Evolutionary conservation across 2,113 vertebrate species (phyloP), one percentile per base, ranked within the genome.

Genomic region (Vulpes ferrilata): DNA sequence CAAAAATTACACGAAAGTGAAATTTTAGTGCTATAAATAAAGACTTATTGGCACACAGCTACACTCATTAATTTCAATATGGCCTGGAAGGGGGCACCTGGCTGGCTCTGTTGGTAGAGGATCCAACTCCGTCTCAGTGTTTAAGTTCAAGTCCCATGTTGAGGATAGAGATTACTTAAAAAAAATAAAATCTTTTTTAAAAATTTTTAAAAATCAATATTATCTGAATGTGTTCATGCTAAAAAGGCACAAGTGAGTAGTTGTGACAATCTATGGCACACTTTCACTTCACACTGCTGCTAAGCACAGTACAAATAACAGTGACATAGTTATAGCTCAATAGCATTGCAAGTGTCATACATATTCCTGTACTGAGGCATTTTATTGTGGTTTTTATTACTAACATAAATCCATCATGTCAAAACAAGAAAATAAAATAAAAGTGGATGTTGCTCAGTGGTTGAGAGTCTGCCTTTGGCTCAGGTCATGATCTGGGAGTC

Each of bases 1-100:
- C 69, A 64, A 64, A 90, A 93, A 67, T 62, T 86, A 80, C 17
- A 81, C 32, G 78, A 73, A 94, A 87, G n/a, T 88, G 32, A 94
- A 74, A 35, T 53, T 60, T 60, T 82, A 65, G 13, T 83, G 27
- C 55, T 25, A 78, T 73, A 71, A 93, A 32, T 76, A 60, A n/a
- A 55, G 20, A 90, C 92, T 79, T 51, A 38, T 79, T 67, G 73
- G 22, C 59, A 84, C 32, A n/a, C 23, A 93, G 8, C 43, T 22
- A 64, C 6, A 71, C 5, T 89, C 35, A 87, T 43, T 62, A 38
- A 86, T 82, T 86, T 82, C 23, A 23, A 32, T 48, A 25, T 62
- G 38, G 4, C 27, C n/a, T 74, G 11, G 60, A 30, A 27, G 23
- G 73, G 13, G 23, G 23, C 73, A 48, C 43, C 38, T 76, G 38